Conservation (phyloP, 2,797 vertebrate genomes). For the Onychomys arenicola region DNA sequence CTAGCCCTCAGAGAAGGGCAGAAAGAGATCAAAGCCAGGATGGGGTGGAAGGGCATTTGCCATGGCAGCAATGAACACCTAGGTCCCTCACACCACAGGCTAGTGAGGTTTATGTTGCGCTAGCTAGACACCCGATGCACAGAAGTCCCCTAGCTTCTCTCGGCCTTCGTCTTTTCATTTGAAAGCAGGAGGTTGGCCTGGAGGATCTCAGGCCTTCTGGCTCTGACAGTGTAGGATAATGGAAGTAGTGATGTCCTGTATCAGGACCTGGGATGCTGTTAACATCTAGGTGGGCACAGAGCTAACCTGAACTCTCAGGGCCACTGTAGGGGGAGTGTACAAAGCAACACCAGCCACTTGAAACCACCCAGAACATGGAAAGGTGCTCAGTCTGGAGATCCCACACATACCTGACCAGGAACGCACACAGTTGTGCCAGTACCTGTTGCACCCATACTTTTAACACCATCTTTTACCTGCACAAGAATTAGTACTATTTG, state of each 20-base stretch:
- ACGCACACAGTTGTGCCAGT: slow-evolving; percentile 61
- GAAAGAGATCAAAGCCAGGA: slow-evolving; percentile 27
- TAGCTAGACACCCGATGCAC: not conserved
- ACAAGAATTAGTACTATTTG: slow-evolving; percentile 24
- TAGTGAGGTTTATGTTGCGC: not conserved
- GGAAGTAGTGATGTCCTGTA: not conserved
- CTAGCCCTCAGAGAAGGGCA: slow-evolving; percentile 43
- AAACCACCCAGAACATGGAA: not conserved
- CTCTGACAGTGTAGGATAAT: not conserved
- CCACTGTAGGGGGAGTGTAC: not conserved
- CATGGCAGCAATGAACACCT: not conserved
- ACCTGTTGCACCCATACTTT: slow-evolving; percentile 61
- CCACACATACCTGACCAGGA: slow-evolving; percentile 79
- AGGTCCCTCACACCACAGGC: not conserved
- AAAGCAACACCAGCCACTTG: not conserved
- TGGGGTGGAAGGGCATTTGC: not conserved
- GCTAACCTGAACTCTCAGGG: not conserved
- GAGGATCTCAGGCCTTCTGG: not conserved
- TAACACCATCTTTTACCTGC: slow-evolving; percentile 79
- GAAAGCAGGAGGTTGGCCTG: not conserved
- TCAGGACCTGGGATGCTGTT: not conserved
- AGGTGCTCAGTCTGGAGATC: not conserved
- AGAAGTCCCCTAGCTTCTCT: not conserved
- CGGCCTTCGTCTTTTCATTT: slow-evolving; percentile 8
- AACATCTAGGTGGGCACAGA: not conserved